These are phyloP conservation scores for Cyclophora albipunctata DNA, from an alignment of 2,888 invertebrate genomes.

Conservation along the genomic window DNA sequence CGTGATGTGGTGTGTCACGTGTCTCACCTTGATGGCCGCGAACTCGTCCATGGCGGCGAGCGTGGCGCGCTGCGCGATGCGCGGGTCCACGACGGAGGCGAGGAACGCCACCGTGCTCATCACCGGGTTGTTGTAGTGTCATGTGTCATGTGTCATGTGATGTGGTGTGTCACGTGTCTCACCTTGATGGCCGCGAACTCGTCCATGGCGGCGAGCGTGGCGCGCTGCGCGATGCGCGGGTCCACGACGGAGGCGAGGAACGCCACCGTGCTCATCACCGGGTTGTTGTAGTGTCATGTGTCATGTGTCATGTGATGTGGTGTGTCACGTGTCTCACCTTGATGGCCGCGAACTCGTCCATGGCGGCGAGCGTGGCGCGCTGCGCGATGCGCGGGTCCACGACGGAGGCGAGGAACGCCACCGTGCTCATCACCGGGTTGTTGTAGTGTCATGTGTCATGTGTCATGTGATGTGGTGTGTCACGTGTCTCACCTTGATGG, in stretches of 20 bases:
- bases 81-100: slow-evolving; percentile 98
- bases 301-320: no score
- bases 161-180: no score
- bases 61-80: slow-evolving; percentile 97
- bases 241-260: slow-evolving; percentile 99
- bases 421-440: no score
- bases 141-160: no score
- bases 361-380: slow-evolving; percentile 97
- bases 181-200: slow-evolving; percentile 98
- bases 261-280: no score
- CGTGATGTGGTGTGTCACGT: no score
- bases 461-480: no score
- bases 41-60: slow-evolving; percentile 99
- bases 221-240: slow-evolving; percentile 96
- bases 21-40: slow-evolving; percentile 90
- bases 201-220: slow-evolving; percentile 98
- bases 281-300: no score
- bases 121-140: no score
- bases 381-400: slow-evolving; percentile 98
- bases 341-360: slow-evolving; percentile 98
- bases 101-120: slow-evolving; percentile 99
- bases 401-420: slow-evolving; percentile 98
- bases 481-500: slow-evolving; percentile 90
- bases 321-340: no score
- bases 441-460: no score